phyloP scores from a whole-genome alignment of 2,888 invertebrate species.

The Eumacrocentrus americanus region DNA sequence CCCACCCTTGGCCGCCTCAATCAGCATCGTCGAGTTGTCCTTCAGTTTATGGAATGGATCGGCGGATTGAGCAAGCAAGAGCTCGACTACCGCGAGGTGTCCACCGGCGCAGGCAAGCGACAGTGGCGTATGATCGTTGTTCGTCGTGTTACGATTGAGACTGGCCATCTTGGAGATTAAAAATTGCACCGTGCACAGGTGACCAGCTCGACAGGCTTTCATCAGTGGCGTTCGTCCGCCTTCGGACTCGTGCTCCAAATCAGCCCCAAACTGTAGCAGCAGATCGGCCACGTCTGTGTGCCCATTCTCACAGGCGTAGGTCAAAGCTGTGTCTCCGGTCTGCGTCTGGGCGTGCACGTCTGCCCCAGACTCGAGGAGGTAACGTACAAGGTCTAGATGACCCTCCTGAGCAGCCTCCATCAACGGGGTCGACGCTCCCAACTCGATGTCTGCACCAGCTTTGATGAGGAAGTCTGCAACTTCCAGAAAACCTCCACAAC shows the following conservation, averaged over 20 bases:
- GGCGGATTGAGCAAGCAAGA: constrained; percentile 88
- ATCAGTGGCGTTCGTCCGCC: constrained; percentile 97
- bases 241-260: constrained; percentile 94
- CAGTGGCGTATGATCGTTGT: constrained; percentile 96
- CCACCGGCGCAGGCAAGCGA: constrained; percentile 97
- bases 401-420: constrained; percentile 99
- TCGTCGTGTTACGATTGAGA: constrained; percentile 87
- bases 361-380: constrained; percentile 82
- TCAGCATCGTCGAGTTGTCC: constrained; percentile 98
- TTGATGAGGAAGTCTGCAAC: constrained; percentile 94
- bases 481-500: constrained; percentile 94
- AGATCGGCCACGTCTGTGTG: constrained; percentile 97
- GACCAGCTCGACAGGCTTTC: constrained; percentile 98
- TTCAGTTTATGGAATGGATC: constrained; percentile 96
- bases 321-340: constrained; percentile 94
- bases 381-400: constrained; percentile 90
- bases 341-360: constrained; percentile 94
- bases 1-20: constrained; percentile 98
- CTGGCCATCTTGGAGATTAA: constrained; percentile 87
- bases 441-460: constrained; percentile 92
- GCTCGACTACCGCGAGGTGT: constrained; percentile 90
- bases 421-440: constrained; percentile 94
- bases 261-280: constrained; percentile 87
- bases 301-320: constrained; percentile 98
- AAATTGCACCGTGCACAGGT: constrained; percentile 94